Base-by-base conservation (phyloP, 2,888 invertebrate species). In the Leptopilina myrica region DNA sequence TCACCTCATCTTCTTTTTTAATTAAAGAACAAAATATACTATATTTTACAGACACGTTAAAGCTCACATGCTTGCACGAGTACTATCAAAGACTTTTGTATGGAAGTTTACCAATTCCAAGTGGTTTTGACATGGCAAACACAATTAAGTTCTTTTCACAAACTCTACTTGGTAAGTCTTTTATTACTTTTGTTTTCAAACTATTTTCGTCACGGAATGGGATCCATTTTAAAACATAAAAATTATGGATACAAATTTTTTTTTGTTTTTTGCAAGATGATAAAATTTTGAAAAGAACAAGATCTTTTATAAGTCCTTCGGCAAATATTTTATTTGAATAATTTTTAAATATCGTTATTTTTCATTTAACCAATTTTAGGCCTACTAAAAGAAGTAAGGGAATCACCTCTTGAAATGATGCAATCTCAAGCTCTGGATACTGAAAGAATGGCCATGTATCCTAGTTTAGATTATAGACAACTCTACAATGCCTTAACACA, bases 141-240 rank as follows among this genome's bases (percentile, higher is more conserved):
- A 99, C 98, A 79, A 95, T 99, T 90, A 98, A 99, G 92, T 99
- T 98, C 93, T 99, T 99, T 93, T 98, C 98, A 69, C 98, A 98
- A 93, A 98, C 98, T 64, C 93, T 99, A 83, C 94, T 99, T 86
- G 97, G 99, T 99, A 94, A 95, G 95, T 33, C 33, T 33, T 33
- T 33, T 33, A 33, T 2, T 33, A 33, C 3, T 33, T 33, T 33
- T 33, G 33, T 33, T 33, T 33, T 33, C 3, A 33, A 20, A n/a
- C n/a, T n/a, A n/a, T n/a, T n/a, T n/a, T n/a, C n/a, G 20, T 20
- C 1, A 1, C 20, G 1, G 1, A 20, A 20, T 20, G 20, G 20
- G 20, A 20, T 20, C 20, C 20, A 20, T 20, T 20, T 20, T 20
- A 20, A 20, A 20, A 20, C 20, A 20, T 20, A 20, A 1, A 20